Evolutionary conservation across 2,797 vertebrate genomes (phyloP), one percentile per base, ranked within the genome.

Genomic region (Lepus townsendii): DNA sequence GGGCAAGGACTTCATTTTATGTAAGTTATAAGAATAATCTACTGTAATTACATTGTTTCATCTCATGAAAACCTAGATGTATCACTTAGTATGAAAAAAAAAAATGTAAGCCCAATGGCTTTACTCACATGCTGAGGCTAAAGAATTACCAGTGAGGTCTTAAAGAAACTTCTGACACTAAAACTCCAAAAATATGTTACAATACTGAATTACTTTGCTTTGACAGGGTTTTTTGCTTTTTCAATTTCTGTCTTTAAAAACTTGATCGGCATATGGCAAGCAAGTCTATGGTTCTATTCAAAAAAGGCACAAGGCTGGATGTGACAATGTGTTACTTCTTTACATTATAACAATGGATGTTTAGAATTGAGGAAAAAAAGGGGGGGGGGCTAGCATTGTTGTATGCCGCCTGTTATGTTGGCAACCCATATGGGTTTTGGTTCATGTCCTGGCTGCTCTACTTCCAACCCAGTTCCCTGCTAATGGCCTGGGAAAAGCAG

Each of bases 191-290:
- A 62, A 69, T 79, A 93, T 7, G 42, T 47, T 47, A 83, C 24
- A 42, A 30, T 5, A 75, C 7, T 47, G 12, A 68, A 27, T 71
- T 50, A 75, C 35, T 86, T 86, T 83, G 80, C 57, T 76, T 75
- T 62, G 71, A 35, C 5, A 78, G 12, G 42, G 83, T 30, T 22
- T 50, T 88, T 71, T 75, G 47, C 35, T 80, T 83, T 91, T 85
- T 82, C n/a, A 77, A 83, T 62, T 90, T 83, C 79, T 32, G 13
- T 88, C 54, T 91, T 95, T 93, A 79, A 95, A 90, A 89, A 87
- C 16, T 72, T 80, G 30, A 83, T 78, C 27, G 73, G 32, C 47
- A 93, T 30, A 62, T 6, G 75, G 30, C 24, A 91, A 85, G 32
- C 24, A 91, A 82, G 7, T 50, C 50, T 65, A 26, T 50, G 10